phyloP scores from a whole-genome alignment of 2,888 invertebrate genomes.

The Eristalis pertinax region DNA sequence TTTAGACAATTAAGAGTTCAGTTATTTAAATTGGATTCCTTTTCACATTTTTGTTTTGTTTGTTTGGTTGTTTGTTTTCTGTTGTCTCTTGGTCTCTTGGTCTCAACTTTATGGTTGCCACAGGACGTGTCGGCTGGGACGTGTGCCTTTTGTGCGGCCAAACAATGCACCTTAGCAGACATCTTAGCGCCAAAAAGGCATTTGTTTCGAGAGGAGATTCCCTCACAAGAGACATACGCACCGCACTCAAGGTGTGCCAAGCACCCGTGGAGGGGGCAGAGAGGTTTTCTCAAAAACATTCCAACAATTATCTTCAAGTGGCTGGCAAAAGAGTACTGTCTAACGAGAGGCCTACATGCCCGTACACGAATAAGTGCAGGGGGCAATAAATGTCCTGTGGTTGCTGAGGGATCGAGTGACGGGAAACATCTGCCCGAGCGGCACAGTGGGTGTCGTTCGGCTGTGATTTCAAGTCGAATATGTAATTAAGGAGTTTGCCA shows the following conservation, averaged over 20 bases:
- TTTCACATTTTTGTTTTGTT: background rate
- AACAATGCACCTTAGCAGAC: constrained; percentile 34
- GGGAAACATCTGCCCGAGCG: constrained; percentile 50
- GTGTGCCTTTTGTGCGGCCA: constrained; percentile 40
- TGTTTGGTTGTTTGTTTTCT: background rate
- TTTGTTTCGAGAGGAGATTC: background rate
- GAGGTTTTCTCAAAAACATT: constrained; percentile 20
- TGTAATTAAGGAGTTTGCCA: constrained; percentile 45
- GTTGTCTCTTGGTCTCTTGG: background rate
- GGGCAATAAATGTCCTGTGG: constrained; percentile 66
- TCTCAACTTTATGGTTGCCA: constrained; percentile 19
- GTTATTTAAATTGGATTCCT: constrained; percentile 71
- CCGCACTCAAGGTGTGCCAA: constrained; percentile 67
- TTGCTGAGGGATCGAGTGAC: background rate
- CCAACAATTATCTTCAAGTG: constrained; percentile 64
- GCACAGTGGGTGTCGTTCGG: constrained; percentile 45
- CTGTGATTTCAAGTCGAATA: constrained; percentile 50
- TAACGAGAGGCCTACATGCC: constrained; percentile 7
- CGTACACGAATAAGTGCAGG: constrained; percentile 35
- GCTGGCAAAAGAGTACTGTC: constrained; percentile 3
- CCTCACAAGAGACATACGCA: background rate
- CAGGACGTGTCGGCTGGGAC: constrained; percentile 10
- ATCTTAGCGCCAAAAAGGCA: constrained; percentile 61
- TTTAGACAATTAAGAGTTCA: constrained; percentile 71
- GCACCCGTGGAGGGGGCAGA: constrained; percentile 9